phyloP scores from a whole-genome alignment of 2,797 vertebrate genomes.

The Notoglanidium macrostoma region DNA sequence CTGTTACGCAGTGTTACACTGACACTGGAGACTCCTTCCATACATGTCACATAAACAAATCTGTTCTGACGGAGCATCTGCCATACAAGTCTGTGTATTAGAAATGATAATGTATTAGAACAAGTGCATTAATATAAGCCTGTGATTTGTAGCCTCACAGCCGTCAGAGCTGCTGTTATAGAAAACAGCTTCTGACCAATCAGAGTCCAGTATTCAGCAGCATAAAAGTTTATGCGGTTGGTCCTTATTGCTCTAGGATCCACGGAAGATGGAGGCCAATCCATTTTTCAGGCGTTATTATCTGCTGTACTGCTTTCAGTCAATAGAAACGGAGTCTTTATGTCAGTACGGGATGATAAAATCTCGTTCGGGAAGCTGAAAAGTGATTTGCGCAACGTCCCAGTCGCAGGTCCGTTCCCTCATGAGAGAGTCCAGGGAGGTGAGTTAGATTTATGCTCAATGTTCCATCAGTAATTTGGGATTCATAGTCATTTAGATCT shows the following conservation, averaged over 20 bases:
- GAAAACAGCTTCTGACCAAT: background rate
- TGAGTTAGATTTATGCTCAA: background rate
- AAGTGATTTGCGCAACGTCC: background rate
- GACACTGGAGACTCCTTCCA: background rate
- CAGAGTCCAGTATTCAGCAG: background rate
- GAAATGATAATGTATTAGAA: background rate
- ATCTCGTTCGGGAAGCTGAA: background rate
- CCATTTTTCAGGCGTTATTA: background rate
- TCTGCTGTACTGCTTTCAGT: background rate
- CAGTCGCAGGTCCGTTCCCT: background rate
- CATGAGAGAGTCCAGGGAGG: background rate
- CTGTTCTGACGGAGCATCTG: background rate
- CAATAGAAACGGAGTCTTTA: background rate
- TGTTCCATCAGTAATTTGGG: slow-evolving; percentile 31
- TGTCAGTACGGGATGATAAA: background rate
- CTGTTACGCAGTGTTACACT: no score
- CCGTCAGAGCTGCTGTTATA: background rate
- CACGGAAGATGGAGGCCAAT: background rate
- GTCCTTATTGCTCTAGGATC: no score
- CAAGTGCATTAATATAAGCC: background rate
- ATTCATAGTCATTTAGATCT: slow-evolving; percentile 23
- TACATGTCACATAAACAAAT: background rate
- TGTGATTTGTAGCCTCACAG: background rate
- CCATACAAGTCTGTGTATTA: background rate
- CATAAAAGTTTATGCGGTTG: no score